Percentiles rank a stretch among this genome's conserved stretches.
These are phyloP conservation scores for Salvelinus sp. DNA, from an alignment of 2,113 vertebrate genomes.

Conservation along the genomic window DNA sequence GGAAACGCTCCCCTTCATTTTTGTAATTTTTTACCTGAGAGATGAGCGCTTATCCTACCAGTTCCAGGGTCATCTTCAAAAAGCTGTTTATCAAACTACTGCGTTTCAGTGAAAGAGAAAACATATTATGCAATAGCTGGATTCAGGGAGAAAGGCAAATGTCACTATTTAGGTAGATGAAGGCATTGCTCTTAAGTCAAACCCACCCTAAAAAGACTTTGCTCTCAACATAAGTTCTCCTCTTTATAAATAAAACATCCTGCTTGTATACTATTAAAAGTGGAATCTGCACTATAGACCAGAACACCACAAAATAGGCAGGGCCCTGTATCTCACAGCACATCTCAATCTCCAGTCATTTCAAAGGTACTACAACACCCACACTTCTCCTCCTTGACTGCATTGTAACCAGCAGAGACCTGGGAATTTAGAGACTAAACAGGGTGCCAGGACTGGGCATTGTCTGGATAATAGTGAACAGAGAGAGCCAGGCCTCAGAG, in stretches of 20 bases:
- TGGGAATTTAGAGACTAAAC: not conserved
- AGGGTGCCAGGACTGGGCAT: slow-evolving; percentile 3
- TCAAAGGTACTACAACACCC: not conserved
- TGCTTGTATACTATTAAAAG: not conserved
- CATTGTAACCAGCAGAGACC: not conserved
- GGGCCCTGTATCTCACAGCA: not conserved
- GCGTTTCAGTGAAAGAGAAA: not conserved
- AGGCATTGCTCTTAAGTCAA: not conserved
- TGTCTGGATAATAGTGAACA: slow-evolving; percentile 30
- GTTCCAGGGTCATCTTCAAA: slow-evolving; percentile 32
- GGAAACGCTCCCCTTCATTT: too few relatives aligned
- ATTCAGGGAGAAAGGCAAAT: slow-evolving; percentile 15
- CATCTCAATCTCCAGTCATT: too few relatives aligned
- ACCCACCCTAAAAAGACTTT: slow-evolving; percentile 15
- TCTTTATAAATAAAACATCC: slow-evolving; percentile 28
- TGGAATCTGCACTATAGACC: not conserved
- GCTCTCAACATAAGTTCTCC: slow-evolving; percentile 12
- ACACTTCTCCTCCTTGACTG: not conserved
- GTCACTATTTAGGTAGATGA: slow-evolving; percentile 22
- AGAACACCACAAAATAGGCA: not conserved
- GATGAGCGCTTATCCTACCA: slow-evolving; percentile 23
- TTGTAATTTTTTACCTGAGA: too few relatives aligned
- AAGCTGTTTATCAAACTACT: slow-evolving; percentile 46
- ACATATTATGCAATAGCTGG: slow-evolving; percentile 24
- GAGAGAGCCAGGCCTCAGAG: slow-evolving; percentile 31